These are phyloP conservation scores for Bos taurus DNA, from an alignment of 2,113 vertebrate genomes.

Conservation along the genomic window DNA sequence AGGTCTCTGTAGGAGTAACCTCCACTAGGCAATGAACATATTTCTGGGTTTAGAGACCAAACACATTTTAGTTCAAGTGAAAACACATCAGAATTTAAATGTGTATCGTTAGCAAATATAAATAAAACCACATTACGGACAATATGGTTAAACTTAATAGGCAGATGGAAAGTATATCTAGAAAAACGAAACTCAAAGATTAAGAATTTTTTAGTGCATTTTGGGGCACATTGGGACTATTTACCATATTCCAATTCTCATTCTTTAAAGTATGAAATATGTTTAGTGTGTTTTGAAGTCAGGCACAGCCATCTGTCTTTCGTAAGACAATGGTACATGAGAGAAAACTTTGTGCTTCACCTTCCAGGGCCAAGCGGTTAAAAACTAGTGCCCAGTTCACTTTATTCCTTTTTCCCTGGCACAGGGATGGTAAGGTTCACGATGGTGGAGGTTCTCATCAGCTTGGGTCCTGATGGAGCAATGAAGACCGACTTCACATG, in stretches of 20 bases:
- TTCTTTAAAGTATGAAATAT: background rate
- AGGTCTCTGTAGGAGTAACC: background rate
- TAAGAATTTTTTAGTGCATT: background rate
- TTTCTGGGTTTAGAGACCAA: background rate
- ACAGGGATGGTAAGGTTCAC: background rate
- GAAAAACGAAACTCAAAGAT: background rate
- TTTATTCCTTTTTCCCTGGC: background rate
- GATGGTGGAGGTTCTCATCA: background rate
- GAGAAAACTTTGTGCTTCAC: background rate
- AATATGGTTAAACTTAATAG: background rate
- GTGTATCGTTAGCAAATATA: background rate
- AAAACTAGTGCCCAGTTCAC: background rate
- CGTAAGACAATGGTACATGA: background rate
- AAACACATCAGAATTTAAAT: background rate
- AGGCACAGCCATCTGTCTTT: background rate
- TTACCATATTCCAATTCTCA: background rate
- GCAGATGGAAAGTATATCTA: background rate
- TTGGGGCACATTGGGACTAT: background rate
- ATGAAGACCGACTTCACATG: background rate
- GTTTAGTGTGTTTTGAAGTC: background rate
- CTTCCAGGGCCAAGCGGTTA: background rate
- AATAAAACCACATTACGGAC: background rate
- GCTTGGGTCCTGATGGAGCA: background rate
- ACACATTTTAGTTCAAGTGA: background rate
- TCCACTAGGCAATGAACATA: background rate